Conservation (phyloP, 2,888 invertebrate genomes). For the Phania funesta region DNA sequence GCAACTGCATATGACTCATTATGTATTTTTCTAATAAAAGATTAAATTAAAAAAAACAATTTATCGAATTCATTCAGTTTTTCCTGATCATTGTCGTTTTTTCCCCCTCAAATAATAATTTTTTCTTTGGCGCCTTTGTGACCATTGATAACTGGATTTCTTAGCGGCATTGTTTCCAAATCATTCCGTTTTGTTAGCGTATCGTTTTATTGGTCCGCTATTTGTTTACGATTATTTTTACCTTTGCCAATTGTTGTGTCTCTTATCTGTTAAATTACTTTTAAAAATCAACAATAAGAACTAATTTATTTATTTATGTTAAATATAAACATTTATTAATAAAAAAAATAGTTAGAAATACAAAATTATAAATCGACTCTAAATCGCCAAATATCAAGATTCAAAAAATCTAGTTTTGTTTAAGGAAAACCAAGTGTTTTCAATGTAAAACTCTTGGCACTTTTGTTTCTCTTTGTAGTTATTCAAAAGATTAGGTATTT, state of each 20-base stretch:
- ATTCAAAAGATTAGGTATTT: too few species aligned
- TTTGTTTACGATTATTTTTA: slow-evolving; percentile 5
- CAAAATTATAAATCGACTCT: slow-evolving; percentile 15
- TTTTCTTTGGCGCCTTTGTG: slow-evolving; percentile 56
- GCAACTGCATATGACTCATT: slow-evolving; percentile 20
- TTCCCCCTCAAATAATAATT: slow-evolving; percentile 29
- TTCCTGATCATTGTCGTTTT: slow-evolving; percentile 35
- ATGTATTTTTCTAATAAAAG: background rate
- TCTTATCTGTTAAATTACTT: slow-evolving; percentile 69
- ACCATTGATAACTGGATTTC: slow-evolving; percentile 64
- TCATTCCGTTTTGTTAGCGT: slow-evolving; percentile 51
- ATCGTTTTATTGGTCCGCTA: slow-evolving; percentile 55
- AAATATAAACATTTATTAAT: slow-evolving; percentile 64
- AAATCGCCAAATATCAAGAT: slow-evolving; percentile 47
- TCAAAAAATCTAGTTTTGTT: slow-evolving; percentile 49
- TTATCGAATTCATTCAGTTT: slow-evolving; percentile 27
- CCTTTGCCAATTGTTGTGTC: slow-evolving; percentile 46
- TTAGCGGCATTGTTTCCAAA: slow-evolving; percentile 54
- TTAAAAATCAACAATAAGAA: slow-evolving; percentile 68
- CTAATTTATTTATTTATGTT: slow-evolving; percentile 69
- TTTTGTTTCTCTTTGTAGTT: too few species aligned
- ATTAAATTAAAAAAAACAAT: background rate
- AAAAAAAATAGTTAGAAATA: background rate
- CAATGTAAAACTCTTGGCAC: background rate
- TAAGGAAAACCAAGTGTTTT: slow-evolving; percentile 41